phyloP scores from a whole-genome alignment of 2,888 invertebrate genomes.

The Netelia virgata region DNA sequence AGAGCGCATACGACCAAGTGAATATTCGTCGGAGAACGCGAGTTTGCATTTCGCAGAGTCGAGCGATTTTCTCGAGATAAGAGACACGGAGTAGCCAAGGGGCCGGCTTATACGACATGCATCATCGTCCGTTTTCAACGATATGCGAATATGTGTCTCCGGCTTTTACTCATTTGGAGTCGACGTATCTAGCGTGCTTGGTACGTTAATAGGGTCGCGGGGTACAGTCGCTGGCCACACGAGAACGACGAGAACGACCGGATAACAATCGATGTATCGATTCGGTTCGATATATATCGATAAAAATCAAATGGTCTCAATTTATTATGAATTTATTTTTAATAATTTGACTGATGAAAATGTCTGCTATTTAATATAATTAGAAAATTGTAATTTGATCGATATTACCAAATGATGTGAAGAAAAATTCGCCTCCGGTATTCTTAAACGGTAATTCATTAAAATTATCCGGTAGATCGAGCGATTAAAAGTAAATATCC shows the following conservation, averaged over 20 bases:
- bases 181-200: conserved; percentile 6
- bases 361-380: too few relatives aligned
- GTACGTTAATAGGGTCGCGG: conserved; percentile 20
- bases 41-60: conserved; percentile 39
- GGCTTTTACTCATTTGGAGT: conserved; percentile 6
- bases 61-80: conserved; percentile 31
- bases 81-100: conserved; percentile 8
- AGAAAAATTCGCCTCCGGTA: too few relatives aligned
- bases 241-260: not conserved
- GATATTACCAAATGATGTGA: too few relatives aligned
- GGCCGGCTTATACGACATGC: conserved; percentile 20
- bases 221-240: conserved; percentile 32
- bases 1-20: conserved; percentile 18
- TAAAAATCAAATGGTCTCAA: too few relatives aligned
- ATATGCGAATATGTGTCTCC: conserved; percentile 44
- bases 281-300: too few relatives aligned
- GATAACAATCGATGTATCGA: not conserved
- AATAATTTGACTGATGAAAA: too few relatives aligned
- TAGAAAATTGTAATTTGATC: too few relatives aligned
- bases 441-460: too few relatives aligned
- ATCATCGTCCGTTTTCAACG: conserved; percentile 51
- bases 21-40: conserved; percentile 39
- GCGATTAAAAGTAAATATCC: too few relatives aligned
- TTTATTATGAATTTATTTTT: too few relatives aligned
- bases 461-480: too few relatives aligned